Percentiles rank a stretch among this genome's conserved stretches.
phyloP scores from a whole-genome alignment of 2,113 vertebrate species.

The Zosterops pallidus region DNA sequence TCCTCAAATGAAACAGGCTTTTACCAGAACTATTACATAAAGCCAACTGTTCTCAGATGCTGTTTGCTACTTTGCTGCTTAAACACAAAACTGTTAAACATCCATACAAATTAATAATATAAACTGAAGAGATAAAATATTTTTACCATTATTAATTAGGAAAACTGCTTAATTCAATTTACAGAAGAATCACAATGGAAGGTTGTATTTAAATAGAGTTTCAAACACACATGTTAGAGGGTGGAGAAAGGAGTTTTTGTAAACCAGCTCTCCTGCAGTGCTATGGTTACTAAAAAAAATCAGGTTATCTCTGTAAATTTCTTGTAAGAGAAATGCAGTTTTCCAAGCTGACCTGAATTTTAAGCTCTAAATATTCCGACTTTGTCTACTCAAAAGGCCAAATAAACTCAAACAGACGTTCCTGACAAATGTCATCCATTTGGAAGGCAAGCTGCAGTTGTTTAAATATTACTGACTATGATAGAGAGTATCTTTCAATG shows the following conservation, averaged over 20 bases:
- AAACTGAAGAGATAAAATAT: background rate
- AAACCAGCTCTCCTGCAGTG: background rate
- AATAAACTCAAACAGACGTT: conserved; percentile 30
- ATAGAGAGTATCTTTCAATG: background rate
- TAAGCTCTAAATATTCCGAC: conserved; percentile 23
- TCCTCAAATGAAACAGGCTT: conserved; percentile 32
- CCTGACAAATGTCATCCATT: conserved; percentile 42
- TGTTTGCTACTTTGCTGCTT: background rate
- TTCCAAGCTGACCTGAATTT: conserved; percentile 33
- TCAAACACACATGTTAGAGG: background rate
- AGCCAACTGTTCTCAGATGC: background rate
- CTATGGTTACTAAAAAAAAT: background rate
- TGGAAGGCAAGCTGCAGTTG: conserved; percentile 27
- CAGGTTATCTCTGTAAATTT: background rate
- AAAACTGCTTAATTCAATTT: background rate
- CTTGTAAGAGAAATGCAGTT: conserved; percentile 5
- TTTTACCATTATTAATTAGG: background rate
- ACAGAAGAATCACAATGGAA: background rate
- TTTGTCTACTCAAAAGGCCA: conserved; percentile 19
- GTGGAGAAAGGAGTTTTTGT: background rate
- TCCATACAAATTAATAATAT: background rate
- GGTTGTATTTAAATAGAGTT: background rate
- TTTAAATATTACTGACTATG: conserved; percentile 41
- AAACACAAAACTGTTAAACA: background rate
- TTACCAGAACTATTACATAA: conserved; percentile 21